Evolutionary conservation across 2,797 vertebrate genomes (phyloP).

Genomic region (Selene dorsalis): DNA sequence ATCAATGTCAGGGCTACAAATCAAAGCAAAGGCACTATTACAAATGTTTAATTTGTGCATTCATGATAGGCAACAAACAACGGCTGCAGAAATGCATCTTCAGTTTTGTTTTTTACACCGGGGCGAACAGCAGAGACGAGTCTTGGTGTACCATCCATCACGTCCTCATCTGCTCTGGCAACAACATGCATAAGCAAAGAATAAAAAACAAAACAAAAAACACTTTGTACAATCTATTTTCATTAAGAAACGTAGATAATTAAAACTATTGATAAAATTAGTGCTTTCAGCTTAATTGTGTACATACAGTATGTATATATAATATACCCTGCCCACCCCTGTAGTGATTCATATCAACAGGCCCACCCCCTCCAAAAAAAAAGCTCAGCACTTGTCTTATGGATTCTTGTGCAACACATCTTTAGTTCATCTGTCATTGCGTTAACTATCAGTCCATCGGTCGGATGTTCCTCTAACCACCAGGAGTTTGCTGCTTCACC

Average conservation of each 20-base stretch:
- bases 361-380: background rate
- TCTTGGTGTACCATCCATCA: slow-evolving; percentile 93
- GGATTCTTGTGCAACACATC: background rate
- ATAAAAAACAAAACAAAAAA: slow-evolving; percentile 70
- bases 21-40: slow-evolving; percentile 65
- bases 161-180: slow-evolving; percentile 83
- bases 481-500: slow-evolving; percentile 39
- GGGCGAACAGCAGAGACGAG: slow-evolving; percentile 84
- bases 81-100: slow-evolving; percentile 87
- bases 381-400: slow-evolving; percentile 9
- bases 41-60: slow-evolving; percentile 93
- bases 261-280: slow-evolving; percentile 94
- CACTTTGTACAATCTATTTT: slow-evolving; percentile 93
- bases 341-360: slow-evolving; percentile 80
- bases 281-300: slow-evolving; percentile 95
- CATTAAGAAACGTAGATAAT: slow-evolving; percentile 88
- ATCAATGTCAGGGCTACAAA: slow-evolving; percentile 2
- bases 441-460: slow-evolving; percentile 25
- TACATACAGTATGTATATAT: slow-evolving; percentile 86
- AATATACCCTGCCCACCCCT: slow-evolving; percentile 83
- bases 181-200: slow-evolving; percentile 88
- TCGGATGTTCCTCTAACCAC: background rate
- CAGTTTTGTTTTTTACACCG: slow-evolving; percentile 81
- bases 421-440: slow-evolving; percentile 6
- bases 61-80: slow-evolving; percentile 86